Base-by-base conservation (phyloP, 2,113 vertebrate species). In the Anthoscopus minutus region DNA sequence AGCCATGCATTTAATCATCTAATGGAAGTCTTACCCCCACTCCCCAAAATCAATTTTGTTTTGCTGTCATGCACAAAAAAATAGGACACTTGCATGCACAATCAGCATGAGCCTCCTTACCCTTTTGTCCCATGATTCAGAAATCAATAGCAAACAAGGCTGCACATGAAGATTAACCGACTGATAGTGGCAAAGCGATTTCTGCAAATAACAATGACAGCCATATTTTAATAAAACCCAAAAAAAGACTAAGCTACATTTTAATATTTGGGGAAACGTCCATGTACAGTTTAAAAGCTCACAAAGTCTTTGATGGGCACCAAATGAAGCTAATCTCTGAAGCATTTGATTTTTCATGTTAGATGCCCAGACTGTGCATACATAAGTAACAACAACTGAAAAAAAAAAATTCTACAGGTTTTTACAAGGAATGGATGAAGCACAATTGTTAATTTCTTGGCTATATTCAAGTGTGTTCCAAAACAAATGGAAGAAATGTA, bases 111-210 rank as follows among this genome's bases (percentile, higher is more conserved):
- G 64, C 53, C 89, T 94, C 86, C 96, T 96, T 94, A 97, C 95
- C 96, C 93, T 95, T 97, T 80, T 23, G 79, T 93, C 95, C 95
- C 93, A 96, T 96, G 94, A 86, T 7, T 83, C 82, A 86, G 85
- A 96, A 94, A 96, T 88, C 94, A 97, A 95, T n/a, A 94, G 79
- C 51, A 96, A 92, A 92, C 80, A 96, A 83, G 62, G 89, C 60
- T 90, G 88, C 81, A 56, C 56, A 92, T 73, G 85, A 83, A 83
- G 93, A 67, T 93, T 92, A 96, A 94, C 64, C 22, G 37, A 94
- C 51, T 74, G 92, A 86, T 21, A 90, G 64, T 1, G 70, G 89
- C 71, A 96, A 93, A 96, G 79, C 1, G 5, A 92, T 78, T 83
- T 96, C 95, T 97, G 94, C 48, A 93, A 96, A 97, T 73, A 94